Evolutionary conservation across 2,797 vertebrate genomes (phyloP).

Genomic region (Dermochelys coriacea): DNA sequence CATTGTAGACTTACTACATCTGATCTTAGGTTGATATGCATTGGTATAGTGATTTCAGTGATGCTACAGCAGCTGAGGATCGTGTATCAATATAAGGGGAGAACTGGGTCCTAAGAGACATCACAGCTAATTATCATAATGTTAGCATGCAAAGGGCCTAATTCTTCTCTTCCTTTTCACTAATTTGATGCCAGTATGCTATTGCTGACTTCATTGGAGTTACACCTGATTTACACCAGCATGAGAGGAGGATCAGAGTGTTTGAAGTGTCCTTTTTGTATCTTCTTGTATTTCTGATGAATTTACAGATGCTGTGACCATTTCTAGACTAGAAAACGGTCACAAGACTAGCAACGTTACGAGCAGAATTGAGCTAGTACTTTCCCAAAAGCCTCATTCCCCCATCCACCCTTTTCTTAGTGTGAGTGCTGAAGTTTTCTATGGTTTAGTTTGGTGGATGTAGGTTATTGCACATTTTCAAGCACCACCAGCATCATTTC

Average conservation of each 20-base stretch:
- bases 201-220: background rate
- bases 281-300: background rate
- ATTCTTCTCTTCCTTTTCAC: background rate
- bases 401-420: constrained; percentile 9
- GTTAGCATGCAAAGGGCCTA: background rate
- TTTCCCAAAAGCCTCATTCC: background rate
- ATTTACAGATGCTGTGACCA: background rate
- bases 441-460: constrained; percentile 19
- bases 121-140: background rate
- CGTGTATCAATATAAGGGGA: background rate
- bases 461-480: constrained; percentile 50
- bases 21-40: background rate
- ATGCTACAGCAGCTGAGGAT: background rate
- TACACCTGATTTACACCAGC: background rate
- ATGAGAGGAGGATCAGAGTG: background rate
- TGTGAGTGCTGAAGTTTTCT: background rate
- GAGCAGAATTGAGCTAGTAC: background rate
- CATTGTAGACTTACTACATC: background rate
- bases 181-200: background rate
- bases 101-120: background rate
- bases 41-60: background rate
- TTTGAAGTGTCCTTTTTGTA: background rate
- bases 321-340: background rate
- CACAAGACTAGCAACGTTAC: background rate
- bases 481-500: constrained; percentile 4